Base-by-base conservation (phyloP, 2,797 vertebrate species). In the Sebastes hubbsi region DNA sequence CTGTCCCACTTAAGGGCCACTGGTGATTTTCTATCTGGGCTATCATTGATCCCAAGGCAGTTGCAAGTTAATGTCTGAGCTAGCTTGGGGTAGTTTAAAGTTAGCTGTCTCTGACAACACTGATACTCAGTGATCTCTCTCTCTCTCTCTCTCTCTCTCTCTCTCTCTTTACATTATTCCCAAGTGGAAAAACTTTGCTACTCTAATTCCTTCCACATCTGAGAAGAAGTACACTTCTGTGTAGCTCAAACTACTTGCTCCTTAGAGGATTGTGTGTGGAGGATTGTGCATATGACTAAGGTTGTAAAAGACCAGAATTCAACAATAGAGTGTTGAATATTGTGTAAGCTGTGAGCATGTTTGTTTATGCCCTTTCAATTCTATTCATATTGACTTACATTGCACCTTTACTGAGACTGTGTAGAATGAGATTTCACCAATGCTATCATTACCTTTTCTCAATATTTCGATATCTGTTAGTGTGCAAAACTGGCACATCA, bases 1-100 rank as follows among this genome's bases (percentile, higher is more conserved):
- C 73, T 82, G 87, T 70, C 84, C 88, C 87, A 90, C 73, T 86
- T 87, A 76, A 70, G 18, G 67, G 74, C 80, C 84, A 72, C 84
- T 83, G 81, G 75, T 89, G 85, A 54, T 59, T 88, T 68, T 78
- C 71, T 82, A 82, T 89, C 78, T 91, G 82, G 76, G 86, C 75
- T 88, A 84, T 80, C 79, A 81, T 29, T 77, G 78, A 83, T 86
- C 88, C 89, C 81, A 70, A 71, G 89, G 82, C 75, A 69, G 78
- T 64, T 84, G 49, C 75, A 32, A 61, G 75, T 89, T 88, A 84
- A 85, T 74, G 80, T 82, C 75, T 71, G 49, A 72, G 85, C 68
- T 55, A 68, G 49, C 75, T 71, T 16, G 3, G n/a, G 14, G 14
- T 65, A 77, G 12, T 63, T 77, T 56, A 8, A 76, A 79, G 79